Base-by-base conservation (phyloP, 2,113 vertebrate genomes). In the Eubucco bourcierii region DNA sequence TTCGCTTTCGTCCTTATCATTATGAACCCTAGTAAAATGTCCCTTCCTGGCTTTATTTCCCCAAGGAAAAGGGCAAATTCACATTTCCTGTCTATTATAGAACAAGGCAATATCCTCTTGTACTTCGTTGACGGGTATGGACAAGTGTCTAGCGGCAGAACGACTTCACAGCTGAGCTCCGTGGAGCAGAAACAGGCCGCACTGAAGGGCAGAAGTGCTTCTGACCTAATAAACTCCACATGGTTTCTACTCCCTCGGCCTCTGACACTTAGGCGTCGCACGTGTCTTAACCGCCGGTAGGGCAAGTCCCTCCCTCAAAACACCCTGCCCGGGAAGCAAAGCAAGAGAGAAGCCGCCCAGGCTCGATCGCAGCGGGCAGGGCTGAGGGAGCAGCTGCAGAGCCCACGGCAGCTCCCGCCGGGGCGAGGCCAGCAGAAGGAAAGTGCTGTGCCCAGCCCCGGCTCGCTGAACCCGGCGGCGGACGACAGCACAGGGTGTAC, bases 251-350 rank as follows among this genome's bases (percentile, higher is more conserved):
- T 10, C 33, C 25, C 65, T 23, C 24, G 6, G 11, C 10, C 84
- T 46, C n/a, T 13, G 12, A 52, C 74, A 18, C 3, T 34, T 4
- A 4, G 20, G 12, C 37, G 7, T 11, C 2, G 15, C 14, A 2
- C 0, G 39, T 17, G 46, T 23, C 33, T 68, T 9, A 3, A 6
- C 15, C 4, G 47, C 59, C 63, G 4, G 4, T 0, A 34, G 28
- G 21, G 66, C 12, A 59, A 20, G 28, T 12, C 73, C n/a, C 10
- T 41, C 75, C 50, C 12, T 33, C 25, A 15, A 6, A 10, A 4
- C 34, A 15, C 53, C 23, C 4, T 3, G 23, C 14, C n/a, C 28
- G 20, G 63, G 47, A 56, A 34, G 37, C 4, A 9, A 23, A 17
- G 8, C 3, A 13, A 4, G 39, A 47, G 31, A 29, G 12, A 19